Percentiles rank a stretch among this genome's conserved stretches.
These are phyloP conservation scores for Enoplosus armatus DNA, from an alignment of 2,797 vertebrate genomes.

Conservation along the genomic window DNA sequence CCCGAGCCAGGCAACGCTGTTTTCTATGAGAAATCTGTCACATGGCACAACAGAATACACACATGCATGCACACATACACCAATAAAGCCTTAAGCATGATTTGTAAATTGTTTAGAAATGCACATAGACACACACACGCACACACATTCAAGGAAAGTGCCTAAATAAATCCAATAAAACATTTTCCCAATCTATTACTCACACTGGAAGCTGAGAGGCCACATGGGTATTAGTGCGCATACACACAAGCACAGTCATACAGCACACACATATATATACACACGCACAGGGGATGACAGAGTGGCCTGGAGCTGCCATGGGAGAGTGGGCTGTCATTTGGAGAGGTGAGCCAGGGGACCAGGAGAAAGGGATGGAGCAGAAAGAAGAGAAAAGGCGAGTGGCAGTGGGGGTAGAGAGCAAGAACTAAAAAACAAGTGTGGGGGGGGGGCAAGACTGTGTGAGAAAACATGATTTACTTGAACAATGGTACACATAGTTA, in stretches of 20 bases:
- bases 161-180: constrained; percentile 36
- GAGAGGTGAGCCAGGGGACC: constrained; percentile 45
- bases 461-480: constrained; percentile 23
- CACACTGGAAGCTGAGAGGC: constrained; percentile 36
- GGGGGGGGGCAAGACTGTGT: neutral
- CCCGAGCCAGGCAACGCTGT: constrained; percentile 18
- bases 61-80: constrained; percentile 22
- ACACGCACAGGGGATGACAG: constrained; percentile 37
- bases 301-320: constrained; percentile 55
- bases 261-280: constrained; percentile 11
- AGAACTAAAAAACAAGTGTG: constrained; percentile 12
- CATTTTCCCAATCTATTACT: constrained; percentile 36
- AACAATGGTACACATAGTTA: constrained; percentile 23
- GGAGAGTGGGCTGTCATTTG: constrained; percentile 70
- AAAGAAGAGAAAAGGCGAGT: constrained; percentile 7
- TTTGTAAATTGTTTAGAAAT: constrained; percentile 8
- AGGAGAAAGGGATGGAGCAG: constrained; percentile 18
- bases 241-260: constrained; percentile 33
- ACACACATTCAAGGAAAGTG: constrained; percentile 31
- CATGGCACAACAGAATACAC: constrained; percentile 29
- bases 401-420: neutral
- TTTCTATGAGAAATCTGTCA: constrained; percentile 49
- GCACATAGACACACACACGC: neutral
- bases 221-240: constrained; percentile 23
- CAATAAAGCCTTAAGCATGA: constrained; percentile 25